Evolutionary conservation across 2,797 vertebrate species (phyloP).

Genomic region (Sphenopsis melanotis): DNA sequence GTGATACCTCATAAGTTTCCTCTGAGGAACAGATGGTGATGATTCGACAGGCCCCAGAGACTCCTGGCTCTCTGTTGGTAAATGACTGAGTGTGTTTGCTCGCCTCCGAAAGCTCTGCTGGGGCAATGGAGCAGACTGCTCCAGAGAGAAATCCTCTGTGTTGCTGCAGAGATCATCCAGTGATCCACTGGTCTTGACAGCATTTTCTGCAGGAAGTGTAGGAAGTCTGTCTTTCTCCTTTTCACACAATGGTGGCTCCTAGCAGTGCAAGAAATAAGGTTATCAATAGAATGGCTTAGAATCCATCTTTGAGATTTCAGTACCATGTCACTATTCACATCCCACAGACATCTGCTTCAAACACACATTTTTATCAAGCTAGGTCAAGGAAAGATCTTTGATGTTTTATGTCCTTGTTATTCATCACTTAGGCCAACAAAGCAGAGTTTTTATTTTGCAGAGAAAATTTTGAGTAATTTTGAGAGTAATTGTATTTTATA

Average conservation of each 20-base stretch:
- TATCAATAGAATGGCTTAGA: not conserved
- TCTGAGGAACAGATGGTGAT: constrained; percentile 75
- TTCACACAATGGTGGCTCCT: constrained; percentile 77
- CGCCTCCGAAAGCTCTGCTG: constrained; percentile 82
- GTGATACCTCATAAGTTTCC: constrained; percentile 94
- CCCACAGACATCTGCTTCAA: not conserved
- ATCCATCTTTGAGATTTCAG: not conserved
- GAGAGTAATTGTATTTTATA: not conserved
- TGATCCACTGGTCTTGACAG: constrained; percentile 82
- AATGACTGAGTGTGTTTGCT: constrained; percentile 89
- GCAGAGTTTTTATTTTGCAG: not conserved
- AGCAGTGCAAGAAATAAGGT: not conserved
- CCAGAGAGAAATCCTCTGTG: constrained; percentile 57
- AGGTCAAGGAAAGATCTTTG: not conserved
- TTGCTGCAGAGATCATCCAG: constrained; percentile 79
- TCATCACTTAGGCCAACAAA: not conserved
- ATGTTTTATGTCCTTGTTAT: not conserved
- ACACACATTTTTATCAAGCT: not conserved
- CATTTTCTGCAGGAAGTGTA: constrained; percentile 53
- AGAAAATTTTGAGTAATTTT: not conserved
- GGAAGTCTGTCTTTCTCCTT: constrained; percentile 45
- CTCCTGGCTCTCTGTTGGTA: constrained; percentile 75
- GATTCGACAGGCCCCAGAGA: constrained; percentile 67
- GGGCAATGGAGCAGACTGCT: constrained; percentile 56
- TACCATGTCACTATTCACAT: not conserved